Conservation (phyloP, 2,113 vertebrate species). For the Brachypodius melanocephalos region DNA sequence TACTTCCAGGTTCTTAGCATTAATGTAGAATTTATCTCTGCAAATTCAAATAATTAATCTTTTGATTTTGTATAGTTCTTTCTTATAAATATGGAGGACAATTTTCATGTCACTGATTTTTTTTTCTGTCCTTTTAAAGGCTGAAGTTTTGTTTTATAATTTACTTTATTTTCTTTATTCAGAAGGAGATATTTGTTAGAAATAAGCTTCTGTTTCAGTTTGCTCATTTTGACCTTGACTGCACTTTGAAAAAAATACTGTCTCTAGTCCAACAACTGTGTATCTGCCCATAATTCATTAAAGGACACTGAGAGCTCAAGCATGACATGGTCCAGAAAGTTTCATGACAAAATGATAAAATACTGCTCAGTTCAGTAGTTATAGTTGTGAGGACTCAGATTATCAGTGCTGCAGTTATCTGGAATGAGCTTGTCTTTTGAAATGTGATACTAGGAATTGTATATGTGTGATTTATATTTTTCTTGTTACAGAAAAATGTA, state of each 20-base stretch:
- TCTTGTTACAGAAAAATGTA: neutral
- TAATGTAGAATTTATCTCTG: neutral
- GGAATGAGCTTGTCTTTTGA: neutral
- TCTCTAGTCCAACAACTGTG: neutral
- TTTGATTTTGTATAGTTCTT: neutral
- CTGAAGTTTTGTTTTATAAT: neutral
- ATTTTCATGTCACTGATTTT: neutral
- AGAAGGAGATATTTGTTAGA: neutral
- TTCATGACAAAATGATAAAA: conserved; percentile 14
- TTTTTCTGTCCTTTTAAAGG: neutral
- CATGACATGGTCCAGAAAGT: neutral
- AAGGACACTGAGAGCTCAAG: neutral
- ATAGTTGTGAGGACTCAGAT: neutral
- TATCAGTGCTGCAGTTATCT: neutral
- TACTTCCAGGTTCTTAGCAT: neutral
- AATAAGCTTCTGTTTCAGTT: neutral
- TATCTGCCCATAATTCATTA: neutral
- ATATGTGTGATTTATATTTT: neutral
- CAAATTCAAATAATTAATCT: neutral
- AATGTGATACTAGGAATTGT: neutral
- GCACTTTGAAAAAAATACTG: neutral
- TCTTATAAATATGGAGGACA: neutral
- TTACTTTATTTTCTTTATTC: no score
- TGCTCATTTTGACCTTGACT: neutral
- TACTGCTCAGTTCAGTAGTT: neutral